phyloP scores from a whole-genome alignment of 2,113 vertebrate genomes.

The Nesoenas mayeri region DNA sequence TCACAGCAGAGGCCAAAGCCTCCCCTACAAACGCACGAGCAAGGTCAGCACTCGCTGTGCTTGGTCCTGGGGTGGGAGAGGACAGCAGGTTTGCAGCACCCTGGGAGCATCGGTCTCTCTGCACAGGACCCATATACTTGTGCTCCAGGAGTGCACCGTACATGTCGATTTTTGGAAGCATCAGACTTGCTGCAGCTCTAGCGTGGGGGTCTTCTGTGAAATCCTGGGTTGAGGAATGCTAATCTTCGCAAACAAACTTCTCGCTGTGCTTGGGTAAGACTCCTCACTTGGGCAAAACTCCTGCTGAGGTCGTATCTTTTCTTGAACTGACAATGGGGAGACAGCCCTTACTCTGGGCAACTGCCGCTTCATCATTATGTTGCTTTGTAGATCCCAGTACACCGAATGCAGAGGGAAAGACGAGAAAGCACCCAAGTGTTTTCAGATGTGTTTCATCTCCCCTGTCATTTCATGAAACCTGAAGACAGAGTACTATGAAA shows the following conservation, averaged over 20 bases:
- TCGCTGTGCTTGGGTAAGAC: neutral
- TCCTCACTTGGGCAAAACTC: neutral
- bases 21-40: neutral
- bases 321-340: neutral
- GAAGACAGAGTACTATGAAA: neutral
- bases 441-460: neutral
- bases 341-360: neutral
- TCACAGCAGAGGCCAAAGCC: neutral
- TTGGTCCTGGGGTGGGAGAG: neutral
- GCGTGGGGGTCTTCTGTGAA: accelerated
- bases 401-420: neutral
- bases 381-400: neutral
- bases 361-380: accelerated
- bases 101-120: accelerated
- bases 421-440: neutral
- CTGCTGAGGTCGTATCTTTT: neutral
- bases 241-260: neutral
- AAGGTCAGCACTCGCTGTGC: accelerated
- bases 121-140: accelerated
- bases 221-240: accelerated
- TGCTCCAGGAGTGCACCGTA: accelerated
- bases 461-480: neutral
- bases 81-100: neutral
- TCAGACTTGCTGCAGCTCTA: neutral
- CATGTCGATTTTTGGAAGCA: neutral